phyloP scores from a whole-genome alignment of 2,113 vertebrate species.

The Oryzias melastigma region DNA sequence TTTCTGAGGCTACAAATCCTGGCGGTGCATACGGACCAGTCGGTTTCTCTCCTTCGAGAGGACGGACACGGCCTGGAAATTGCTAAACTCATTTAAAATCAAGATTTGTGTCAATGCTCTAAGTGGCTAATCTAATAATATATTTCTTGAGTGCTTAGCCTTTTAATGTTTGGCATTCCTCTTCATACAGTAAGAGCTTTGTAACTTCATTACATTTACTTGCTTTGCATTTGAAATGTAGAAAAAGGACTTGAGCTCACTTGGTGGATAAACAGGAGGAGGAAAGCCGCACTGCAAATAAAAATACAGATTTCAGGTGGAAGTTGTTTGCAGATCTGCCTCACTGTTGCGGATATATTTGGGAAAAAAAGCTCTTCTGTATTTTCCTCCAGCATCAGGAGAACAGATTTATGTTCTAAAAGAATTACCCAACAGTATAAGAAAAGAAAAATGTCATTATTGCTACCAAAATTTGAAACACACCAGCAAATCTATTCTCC shows the following conservation, averaged over 20 bases:
- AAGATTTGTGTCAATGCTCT: slow-evolving; percentile 26
- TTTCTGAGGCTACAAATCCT: not conserved
- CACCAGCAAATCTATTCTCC: too few species aligned
- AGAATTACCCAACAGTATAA: too few species aligned
- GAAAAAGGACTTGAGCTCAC: too few species aligned
- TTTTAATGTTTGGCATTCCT: slow-evolving; percentile 16
- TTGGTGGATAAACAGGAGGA: not conserved
- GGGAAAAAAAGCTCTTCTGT: too few species aligned
- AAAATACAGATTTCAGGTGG: slow-evolving; percentile 2
- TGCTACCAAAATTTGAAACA: too few species aligned
- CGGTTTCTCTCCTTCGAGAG: not conserved
- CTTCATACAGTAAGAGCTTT: slow-evolving; percentile 32
- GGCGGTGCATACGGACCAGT: not conserved
- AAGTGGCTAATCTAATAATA: slow-evolving; percentile 17
- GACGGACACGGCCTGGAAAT: not conserved
- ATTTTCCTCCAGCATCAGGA: too few species aligned
- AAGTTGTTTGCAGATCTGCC: slow-evolving; percentile 7
- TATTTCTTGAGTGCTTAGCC: slow-evolving; percentile 15
- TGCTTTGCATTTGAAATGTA: slow-evolving; percentile 15
- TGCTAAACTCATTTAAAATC: slow-evolving; percentile 31
- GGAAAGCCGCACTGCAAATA: not conserved
- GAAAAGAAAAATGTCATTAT: too few species aligned
- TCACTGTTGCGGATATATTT: too few species aligned
- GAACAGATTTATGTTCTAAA: too few species aligned
- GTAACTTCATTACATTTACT: slow-evolving; percentile 16